Base-by-base conservation (phyloP, 2,888 invertebrate genomes). In the Odontocerum albicorne region DNA sequence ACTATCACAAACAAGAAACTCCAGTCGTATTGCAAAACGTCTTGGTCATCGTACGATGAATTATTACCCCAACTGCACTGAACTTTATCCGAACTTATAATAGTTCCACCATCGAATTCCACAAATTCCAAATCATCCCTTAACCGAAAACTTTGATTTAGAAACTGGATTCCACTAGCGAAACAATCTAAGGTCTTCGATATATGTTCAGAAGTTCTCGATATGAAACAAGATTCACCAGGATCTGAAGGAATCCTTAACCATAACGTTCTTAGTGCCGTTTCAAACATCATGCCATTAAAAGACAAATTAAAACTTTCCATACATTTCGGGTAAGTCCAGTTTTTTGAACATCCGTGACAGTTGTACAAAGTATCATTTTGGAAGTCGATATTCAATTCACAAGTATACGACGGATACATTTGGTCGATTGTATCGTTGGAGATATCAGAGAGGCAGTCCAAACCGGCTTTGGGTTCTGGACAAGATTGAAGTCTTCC, bases 1-100 rank as follows among this genome's bases (percentile, higher is more conserved):
- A 91, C 79, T 64, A 89, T 82, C 65, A 92, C 88, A 73, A 92
- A 87, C 62, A 92, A 74, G 70, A 90, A 92, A 71, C 85, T 86
- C 91, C 91, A 92, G 66, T 90, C 89, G 68, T 87, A 87, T 12
- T 73, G 67, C 21, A 63, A 64, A 59, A 67, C 69, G 60, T 64
- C 66, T 27, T 60, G 63, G 8, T 65, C 54, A 31, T 65, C 64
- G 19, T 12, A 35, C 4, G 40, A 45, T 7, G 64, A 67, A 22
- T 65, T 65, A 0, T 19, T 21, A 2, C 49, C 49, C 54, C 54
- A 54, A 19, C 42, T 27, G 27, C 54, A 59, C 32, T 53, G 55
- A 27, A 56, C 46, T 42, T 56, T 46, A 21, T 56, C 52, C 20
- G 49, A 47, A 35, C 22, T 49, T 7, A 40, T 21, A 15, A 27